phyloP scores from a whole-genome alignment of 1,140 invertebrate species.

The Tetragonula clypearis region DNA sequence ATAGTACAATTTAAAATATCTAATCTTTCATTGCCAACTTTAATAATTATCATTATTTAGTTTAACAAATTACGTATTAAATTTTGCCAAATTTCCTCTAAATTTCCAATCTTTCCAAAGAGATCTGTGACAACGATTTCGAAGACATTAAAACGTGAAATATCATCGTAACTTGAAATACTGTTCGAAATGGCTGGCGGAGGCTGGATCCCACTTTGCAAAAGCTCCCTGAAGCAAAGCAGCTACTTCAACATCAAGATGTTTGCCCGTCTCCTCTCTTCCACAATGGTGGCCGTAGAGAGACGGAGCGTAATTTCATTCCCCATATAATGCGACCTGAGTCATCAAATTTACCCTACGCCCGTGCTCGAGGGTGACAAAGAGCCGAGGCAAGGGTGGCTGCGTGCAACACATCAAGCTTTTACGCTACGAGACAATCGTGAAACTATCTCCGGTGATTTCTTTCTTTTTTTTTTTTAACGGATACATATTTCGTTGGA shows the following conservation, averaged over 20 bases:
- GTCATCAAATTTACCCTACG: conserved; percentile 57
- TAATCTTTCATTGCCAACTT: not conserved
- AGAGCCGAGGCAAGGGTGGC: conserved; percentile 20
- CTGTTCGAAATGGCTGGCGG: not conserved
- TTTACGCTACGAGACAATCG: not conserved
- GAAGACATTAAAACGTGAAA: not conserved
- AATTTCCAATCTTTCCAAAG: not conserved
- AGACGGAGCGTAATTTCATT: conserved; percentile 44
- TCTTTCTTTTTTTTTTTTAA: conserved; percentile 4
- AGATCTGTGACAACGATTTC: not conserved
- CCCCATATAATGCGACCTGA: conserved; percentile 52
- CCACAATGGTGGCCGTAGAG: not conserved
- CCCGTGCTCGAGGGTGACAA: conserved; percentile 1
- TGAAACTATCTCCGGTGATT: not conserved
- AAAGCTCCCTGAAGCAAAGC: not conserved
- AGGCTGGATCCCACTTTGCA: too few species aligned
- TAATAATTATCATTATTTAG: too few species aligned
- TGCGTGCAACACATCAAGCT: not conserved
- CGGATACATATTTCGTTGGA: not conserved
- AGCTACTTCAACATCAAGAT: conserved; percentile 26
- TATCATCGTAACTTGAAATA: not conserved
- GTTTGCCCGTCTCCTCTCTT: conserved; percentile 26
- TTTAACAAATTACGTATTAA: not conserved
- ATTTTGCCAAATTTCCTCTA: not conserved
- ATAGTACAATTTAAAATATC: not conserved